Evolutionary conservation across 2,113 vertebrate species (phyloP).

Genomic region (Microcebus tavaratra): DNA sequence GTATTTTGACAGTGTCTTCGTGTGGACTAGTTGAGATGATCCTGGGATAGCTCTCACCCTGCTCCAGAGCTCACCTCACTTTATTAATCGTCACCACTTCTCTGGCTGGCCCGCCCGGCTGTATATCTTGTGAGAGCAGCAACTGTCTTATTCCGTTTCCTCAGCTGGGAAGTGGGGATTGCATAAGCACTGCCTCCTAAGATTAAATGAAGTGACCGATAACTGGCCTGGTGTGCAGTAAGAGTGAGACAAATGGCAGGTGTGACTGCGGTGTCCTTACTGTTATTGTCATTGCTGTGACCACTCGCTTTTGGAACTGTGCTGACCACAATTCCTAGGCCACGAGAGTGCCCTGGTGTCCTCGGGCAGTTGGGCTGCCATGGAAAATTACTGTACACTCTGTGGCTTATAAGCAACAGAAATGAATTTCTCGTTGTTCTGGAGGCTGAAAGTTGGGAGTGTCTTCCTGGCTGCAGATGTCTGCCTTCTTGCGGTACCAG

Average conservation of each 20-base stretch:
- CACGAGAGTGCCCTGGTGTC: no score
- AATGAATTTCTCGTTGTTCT: accelerated
- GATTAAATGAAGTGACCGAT: background rate
- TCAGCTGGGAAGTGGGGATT: background rate
- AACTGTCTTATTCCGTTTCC: background rate
- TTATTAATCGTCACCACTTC: background rate
- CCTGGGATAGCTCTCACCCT: background rate
- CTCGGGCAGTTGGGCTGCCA: no score
- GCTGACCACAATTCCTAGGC: background rate
- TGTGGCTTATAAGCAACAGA: background rate
- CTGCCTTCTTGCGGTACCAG: background rate
- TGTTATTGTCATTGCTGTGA: background rate
- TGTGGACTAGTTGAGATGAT: background rate
- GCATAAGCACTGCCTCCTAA: background rate
- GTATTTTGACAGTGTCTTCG: background rate
- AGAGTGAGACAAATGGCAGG: background rate
- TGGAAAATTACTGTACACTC: background rate
- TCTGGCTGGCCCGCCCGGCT: background rate
- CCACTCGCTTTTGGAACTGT: background rate
- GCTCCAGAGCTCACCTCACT: accelerated
- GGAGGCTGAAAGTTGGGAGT: background rate
- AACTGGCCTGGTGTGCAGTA: no score
- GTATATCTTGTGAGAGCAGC: background rate
- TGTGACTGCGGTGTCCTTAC: no score
- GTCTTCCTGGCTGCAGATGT: background rate